Evolutionary conservation across 2,113 vertebrate species (phyloP).

Genomic region (Romanogobio albipinnatus): DNA sequence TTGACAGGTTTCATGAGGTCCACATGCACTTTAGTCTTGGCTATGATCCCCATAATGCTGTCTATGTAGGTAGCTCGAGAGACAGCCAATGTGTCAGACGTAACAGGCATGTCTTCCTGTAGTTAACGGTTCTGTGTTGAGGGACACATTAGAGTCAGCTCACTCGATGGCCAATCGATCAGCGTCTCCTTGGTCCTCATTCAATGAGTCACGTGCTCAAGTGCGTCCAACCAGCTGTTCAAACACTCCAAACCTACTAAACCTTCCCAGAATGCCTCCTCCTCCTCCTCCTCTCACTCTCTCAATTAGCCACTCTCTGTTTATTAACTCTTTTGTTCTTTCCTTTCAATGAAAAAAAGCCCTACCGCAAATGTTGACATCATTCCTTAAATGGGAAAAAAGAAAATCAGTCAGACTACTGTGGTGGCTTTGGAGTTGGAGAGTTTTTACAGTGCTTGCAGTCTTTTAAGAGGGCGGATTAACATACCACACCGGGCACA

Average conservation of each 20-base stretch:
- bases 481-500: slow-evolving; percentile 47
- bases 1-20: neutral
- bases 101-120: neutral
- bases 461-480: slow-evolving; percentile 37
- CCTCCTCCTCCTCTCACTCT: neutral
- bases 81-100: neutral
- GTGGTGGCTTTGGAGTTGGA: slow-evolving; percentile 55
- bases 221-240: slow-evolving; percentile 15
- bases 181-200: neutral
- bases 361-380: slow-evolving; percentile 51
- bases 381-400: slow-evolving; percentile 29
- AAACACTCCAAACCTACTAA: slow-evolving; percentile 4
- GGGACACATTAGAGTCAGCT: neutral
- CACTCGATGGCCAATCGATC: slow-evolving; percentile 30
- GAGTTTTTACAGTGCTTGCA: slow-evolving; percentile 45
- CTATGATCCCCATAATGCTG: neutral
- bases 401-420: slow-evolving; percentile 49
- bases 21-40: neutral
- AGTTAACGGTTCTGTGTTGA: neutral
- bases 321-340: slow-evolving; percentile 51
- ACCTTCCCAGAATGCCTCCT: slow-evolving; percentile 22
- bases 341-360: slow-evolving; percentile 37
- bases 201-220: neutral
- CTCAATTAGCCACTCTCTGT: slow-evolving; percentile 31
- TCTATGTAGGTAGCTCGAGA: neutral